Conservation (phyloP, 2,797 vertebrate genomes). For the Saxicola maurus region DNA sequence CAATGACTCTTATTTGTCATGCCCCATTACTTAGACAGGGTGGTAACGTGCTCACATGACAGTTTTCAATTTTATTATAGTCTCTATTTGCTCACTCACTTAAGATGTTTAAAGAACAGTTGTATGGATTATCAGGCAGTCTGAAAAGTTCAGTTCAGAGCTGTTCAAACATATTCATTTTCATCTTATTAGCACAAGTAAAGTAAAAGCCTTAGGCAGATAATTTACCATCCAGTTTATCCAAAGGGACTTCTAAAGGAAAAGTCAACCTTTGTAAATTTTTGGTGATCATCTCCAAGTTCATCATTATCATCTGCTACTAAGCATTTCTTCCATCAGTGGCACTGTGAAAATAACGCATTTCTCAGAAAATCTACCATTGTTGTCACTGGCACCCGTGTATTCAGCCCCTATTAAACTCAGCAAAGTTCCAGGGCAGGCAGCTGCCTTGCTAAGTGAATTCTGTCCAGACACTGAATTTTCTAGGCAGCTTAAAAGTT, state of each 20-base stretch:
- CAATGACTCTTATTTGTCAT: constrained; percentile 37
- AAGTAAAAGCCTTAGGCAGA: constrained; percentile 40
- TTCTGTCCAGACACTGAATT: background rate
- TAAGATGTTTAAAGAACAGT: constrained; percentile 56
- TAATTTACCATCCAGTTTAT: constrained; percentile 53
- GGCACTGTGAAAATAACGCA: constrained; percentile 28
- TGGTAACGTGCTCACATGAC: background rate
- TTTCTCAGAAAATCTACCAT: constrained; percentile 17
- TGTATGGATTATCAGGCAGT: constrained; percentile 41
- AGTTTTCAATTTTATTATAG: constrained; percentile 27
- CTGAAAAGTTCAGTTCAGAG: constrained; percentile 34
- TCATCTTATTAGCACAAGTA: constrained; percentile 32
- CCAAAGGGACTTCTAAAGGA: constrained; percentile 45
- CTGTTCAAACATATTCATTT: constrained; percentile 38
- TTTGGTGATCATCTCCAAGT: constrained; percentile 42
- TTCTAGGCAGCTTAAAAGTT: background rate
- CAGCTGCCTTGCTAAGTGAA: background rate
- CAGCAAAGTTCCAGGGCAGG: background rate
- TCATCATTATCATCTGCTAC: constrained; percentile 43
- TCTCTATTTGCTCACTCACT: constrained; percentile 43
- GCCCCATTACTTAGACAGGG: constrained; percentile 15
- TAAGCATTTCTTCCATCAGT: constrained; percentile 17
- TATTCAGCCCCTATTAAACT: background rate
- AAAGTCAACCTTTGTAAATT: constrained; percentile 45
- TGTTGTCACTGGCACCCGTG: background rate